Evolutionary conservation across 2,888 invertebrate species (phyloP), one percentile per base, ranked within the genome.

Genomic region (Papilio elwesi): DNA sequence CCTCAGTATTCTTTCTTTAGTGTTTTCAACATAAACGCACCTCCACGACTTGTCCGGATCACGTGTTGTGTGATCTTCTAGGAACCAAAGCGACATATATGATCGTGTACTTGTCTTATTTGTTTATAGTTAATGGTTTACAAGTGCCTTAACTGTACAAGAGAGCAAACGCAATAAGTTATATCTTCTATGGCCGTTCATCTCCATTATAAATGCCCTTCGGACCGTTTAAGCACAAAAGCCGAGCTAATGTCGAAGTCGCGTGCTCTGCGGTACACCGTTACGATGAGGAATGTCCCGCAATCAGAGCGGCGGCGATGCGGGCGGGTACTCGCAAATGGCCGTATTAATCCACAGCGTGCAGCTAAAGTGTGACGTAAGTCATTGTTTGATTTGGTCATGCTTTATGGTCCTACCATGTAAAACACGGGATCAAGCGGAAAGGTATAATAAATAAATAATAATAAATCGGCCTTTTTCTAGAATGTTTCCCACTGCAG

Each of bases 231-330:
- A 48, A 43, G 36, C 36, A 48, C 53, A 43, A 43, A 48, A 64
- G 51, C n/a, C 48, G 51, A 10, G 26, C 59, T 59, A 66, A 70
- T 64, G 68, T 55, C 11, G 26, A 47, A 62, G 62, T 76, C 74
- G 74, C 72, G 51, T 71, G 75, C 69, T 52, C 15, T 38, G 26
- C 6, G 26, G 13, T 49, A 15, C 12, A 68, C 79, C 78, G 79
- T 80, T 82, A 81, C 77, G 76, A 78, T 78, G 79, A 82, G 80
- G 79, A 81, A 82, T 82, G 78, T 73, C 75, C 74, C 67, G 76
- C 74, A 75, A 77, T 77, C 74, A 79, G 75, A 70, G 76, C 66
- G 72, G 71, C 67, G 68, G 70, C 69, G 74, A 78, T 70, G 71
- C 71, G 75, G 71, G 74, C 75, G 73, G 76, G 78, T 77, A 74